Evolutionary conservation across 1,140 invertebrate genomes (phyloP).

Genomic region (Drosophila pandora): DNA sequence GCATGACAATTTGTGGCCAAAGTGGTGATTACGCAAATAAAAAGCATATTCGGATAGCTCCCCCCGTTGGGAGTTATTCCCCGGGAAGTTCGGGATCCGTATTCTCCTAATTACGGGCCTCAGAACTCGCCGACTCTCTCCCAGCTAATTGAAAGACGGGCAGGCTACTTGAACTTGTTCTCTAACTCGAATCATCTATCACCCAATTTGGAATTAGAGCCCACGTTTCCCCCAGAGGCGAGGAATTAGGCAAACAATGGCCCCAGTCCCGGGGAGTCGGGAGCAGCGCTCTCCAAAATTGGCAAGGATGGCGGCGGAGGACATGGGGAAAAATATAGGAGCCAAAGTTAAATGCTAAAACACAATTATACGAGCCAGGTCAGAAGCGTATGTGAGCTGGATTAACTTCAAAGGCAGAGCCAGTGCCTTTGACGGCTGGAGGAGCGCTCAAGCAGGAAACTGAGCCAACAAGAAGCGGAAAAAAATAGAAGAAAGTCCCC

Average conservation of each 20-base stretch:
- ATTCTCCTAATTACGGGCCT: neutral
- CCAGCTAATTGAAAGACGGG: constrained; percentile 18
- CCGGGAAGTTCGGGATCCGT: neutral
- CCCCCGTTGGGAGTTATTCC: neutral
- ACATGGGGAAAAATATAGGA: constrained; percentile 30
- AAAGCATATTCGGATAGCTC: neutral
- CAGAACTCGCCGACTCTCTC: neutral
- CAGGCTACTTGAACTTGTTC: constrained; percentile 36
- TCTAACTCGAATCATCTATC: constrained; percentile 40
- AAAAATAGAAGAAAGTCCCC: constrained; percentile 11
- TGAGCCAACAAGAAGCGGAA: constrained; percentile 58
- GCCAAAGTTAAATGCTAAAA: constrained; percentile 81
- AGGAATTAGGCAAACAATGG: constrained; percentile 76
- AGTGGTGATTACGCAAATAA: constrained; percentile 32
- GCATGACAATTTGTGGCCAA: constrained; percentile 28
- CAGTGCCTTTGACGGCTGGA: constrained; percentile 64
- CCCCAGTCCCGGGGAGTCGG: constrained; percentile 13
- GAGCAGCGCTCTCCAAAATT: constrained; percentile 64
- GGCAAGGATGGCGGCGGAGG: constrained; percentile 39
- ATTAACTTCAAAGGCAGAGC: constrained; percentile 76
- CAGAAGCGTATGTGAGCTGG: constrained; percentile 55
- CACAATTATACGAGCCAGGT: constrained; percentile 68
- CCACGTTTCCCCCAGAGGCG: constrained; percentile 43
- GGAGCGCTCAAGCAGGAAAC: constrained; percentile 74
- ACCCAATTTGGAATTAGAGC: constrained; percentile 41